phyloP scores from a whole-genome alignment of 2,888 invertebrate species.

The Acronicta psi region DNA sequence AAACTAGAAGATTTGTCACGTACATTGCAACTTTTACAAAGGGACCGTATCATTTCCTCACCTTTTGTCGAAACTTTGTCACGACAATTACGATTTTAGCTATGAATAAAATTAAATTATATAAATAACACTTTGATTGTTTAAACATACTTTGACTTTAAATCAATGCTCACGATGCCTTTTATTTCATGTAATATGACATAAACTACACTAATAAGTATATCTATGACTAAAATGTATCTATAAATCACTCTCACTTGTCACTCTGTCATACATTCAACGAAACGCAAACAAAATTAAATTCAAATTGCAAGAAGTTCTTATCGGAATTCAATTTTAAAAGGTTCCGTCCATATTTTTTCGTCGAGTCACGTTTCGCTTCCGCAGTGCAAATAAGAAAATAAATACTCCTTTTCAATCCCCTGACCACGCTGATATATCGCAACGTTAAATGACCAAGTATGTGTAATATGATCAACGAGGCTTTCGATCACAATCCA shows the following conservation, averaged over 20 bases:
- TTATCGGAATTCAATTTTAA: constrained; percentile 38
- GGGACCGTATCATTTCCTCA: constrained; percentile 83
- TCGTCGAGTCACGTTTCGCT: constrained; percentile 31
- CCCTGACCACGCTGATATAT: constrained; percentile 67
- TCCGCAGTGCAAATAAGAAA: constrained; percentile 45
- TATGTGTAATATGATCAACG: constrained; percentile 82
- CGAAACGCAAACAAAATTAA: constrained; percentile 6
- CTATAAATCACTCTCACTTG: too few relatives aligned
- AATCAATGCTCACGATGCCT: too few relatives aligned
- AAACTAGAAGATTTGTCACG: constrained; percentile 88
- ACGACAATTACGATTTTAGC: constrained; percentile 62
- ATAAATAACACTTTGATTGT: too few relatives aligned
- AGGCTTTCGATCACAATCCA: constrained; percentile 84
- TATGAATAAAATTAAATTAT: constrained; percentile 20
- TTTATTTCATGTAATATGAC: not conserved
- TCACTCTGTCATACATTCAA: not conserved
- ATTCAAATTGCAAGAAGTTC: constrained; percentile 8
- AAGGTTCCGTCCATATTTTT: constrained; percentile 40
- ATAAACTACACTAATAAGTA: not conserved
- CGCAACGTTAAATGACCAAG: constrained; percentile 78
- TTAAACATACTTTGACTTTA: too few relatives aligned
- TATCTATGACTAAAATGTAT: not conserved
- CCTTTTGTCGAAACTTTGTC: constrained; percentile 73
- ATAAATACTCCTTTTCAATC: constrained; percentile 65
- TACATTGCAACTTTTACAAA: constrained; percentile 85